Evolutionary conservation across 1,140 invertebrate genomes (phyloP), one percentile per base, ranked within the genome.

Genomic region (Tenebrio molitor): DNA sequence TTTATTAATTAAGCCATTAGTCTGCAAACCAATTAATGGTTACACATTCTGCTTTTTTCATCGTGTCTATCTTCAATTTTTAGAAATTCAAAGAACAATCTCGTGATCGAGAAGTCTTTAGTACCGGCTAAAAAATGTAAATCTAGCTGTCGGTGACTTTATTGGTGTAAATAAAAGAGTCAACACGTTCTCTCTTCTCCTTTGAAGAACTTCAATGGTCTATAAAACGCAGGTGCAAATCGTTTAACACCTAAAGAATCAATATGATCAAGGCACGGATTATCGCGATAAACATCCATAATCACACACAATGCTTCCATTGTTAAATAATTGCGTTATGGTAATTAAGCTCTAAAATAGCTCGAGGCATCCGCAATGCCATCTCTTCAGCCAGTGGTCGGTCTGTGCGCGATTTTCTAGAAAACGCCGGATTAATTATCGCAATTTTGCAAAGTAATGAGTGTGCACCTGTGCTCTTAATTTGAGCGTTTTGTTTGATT

Each of bases 401-500:
- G n/a, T 23, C 3, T 29, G 8, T 19, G 19, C 2, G 19, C 19
- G 21, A 25, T 58, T 58, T 58, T 58, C 50, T 25, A 58, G 50
- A 58, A 58, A 58, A 25, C 50, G 23, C n/a, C 23, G 21, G 50
- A 58, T 58, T 58, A 58, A 58, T 58, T 58, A 58, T 58, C 23
- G 23, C 50, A 58, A 29, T 58, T 58, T 58, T 58, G 23, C 50
- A 58, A 29, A 58, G 50, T 58, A 58, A 58, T 58, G 50, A 58
- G 50, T 29, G 50, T 58, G 50, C 50, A 58, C 50, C 50, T 58
- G 50, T 58, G 50, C 50, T 58, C 50, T 58, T 58, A 58, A 58
- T 58, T 58, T 58, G 50, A 58, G 15, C 50, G 50, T 58, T 58
- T 58, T 58, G 50, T 58, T 58, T 58, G 50, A 58, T 58, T 58